Evolutionary conservation across 2,113 vertebrate genomes (phyloP), one percentile per base, ranked within the genome.

Genomic region (Elgaria multicarinata): DNA sequence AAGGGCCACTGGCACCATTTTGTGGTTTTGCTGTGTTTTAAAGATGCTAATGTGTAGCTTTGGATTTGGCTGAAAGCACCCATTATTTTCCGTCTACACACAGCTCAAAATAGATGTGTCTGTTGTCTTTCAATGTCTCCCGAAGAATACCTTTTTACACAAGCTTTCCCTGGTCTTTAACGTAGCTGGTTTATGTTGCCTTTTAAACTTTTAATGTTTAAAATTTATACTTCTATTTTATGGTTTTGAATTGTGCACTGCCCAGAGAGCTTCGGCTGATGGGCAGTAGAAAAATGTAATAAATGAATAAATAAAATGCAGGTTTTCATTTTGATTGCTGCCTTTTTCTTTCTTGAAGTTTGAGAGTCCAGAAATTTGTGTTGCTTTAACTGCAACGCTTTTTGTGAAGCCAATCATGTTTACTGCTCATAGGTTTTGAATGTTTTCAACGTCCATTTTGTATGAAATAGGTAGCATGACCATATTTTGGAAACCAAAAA

Each of bases 1-100:
- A 18, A 85, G 20, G 71, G 92, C 36, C 69, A 44, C 90, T 93
- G 62, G 92, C 93, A 94, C 96, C 95, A 94, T 7, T 95, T 95
- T 80, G 91, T 87, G 96, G 95, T 7, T 14, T 31, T 66, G 18
- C 3, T 46, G 4, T 58, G 26, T 36, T 46, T 81, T 81, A 72
- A 53, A 71, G 64, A 67, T 5, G 3, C 44, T 36, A 31, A 33
- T 66, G 55, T 39, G 44, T 76, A 62, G 9, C 36, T 46, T 83
- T 71, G 13, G 36, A n/a, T 82, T 58, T 81, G 28, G 2, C 78
- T 71, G 22, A 50, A 71, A 69, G 42, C 16, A 53, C 16, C 36
- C 55, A 28, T 28, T 64, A 16, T 14, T 42, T 42, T 42, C 39
- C 13, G 58, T 62, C 22, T 62, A 22, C 33, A 58, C 24, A 9